Base-by-base conservation (phyloP, 2,888 invertebrate species). In the Tinea trinotella region DNA sequence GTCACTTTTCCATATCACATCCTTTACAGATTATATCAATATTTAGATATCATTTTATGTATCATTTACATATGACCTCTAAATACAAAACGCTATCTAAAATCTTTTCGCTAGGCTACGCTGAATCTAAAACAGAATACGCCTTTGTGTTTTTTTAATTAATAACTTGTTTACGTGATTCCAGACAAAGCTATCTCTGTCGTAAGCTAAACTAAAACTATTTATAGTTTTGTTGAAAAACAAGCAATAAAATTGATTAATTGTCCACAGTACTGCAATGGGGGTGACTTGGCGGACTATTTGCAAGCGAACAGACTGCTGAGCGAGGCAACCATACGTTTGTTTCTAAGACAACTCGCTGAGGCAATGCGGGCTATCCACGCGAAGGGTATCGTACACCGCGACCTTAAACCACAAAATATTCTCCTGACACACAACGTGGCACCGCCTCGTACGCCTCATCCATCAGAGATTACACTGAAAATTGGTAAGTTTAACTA, bases 361-460 rank as follows among this genome's bases (percentile, higher is more conserved):
- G 97, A 94, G 66, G 99, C 99, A 57, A 97, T 99, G 96, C 93
- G 94, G 74, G 98, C 99, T 52, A 89, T 99, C 62, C 95, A 97
- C 86, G 95, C 93, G 62, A 99, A 98, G 87, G 99, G 97, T 64
- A 97, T 99, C 69, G 97, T 99, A 57, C 99, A 99, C 81, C 90
- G 99, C 65, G 99, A 99, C 87, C 90, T 99, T 71, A 99, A 99
- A 81, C 99, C 99, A 52, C 99, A 99, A 87, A 99, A 99, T 85
- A 99, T 99, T 71, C 88, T 99, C 58, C 89, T 99, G 60, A 96
- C 97, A 67, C 95, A 97, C 78, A 91, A 78, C 88, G 92, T 75
- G 17, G 70, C 78, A 48, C 80, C 85, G 56, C 83, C 82, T 4
- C 81, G 84, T 59, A 90, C 92, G 55, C 93, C 95, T 7, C 90